A percentile compares a stretch with the other conserved stretches of the same genome.
Conservation (phyloP, 2,797 vertebrate species). For the Sebastes alutus region DNA sequence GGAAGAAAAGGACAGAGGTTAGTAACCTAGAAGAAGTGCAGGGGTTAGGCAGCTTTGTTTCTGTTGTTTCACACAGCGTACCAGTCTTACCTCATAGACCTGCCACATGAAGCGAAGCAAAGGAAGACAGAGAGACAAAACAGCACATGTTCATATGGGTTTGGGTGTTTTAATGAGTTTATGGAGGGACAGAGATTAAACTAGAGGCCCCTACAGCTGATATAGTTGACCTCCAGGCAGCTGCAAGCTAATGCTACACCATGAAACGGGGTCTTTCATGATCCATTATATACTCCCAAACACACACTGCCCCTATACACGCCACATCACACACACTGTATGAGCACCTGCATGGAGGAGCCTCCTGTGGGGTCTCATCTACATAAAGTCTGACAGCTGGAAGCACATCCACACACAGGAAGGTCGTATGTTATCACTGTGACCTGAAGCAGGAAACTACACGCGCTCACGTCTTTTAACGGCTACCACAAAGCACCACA, state of each 20-base stretch:
- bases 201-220: background rate
- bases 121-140: constrained; percentile 82
- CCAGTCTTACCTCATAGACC: constrained; percentile 98
- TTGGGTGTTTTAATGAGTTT: constrained; percentile 41
- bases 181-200: constrained; percentile 31
- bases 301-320: constrained; percentile 50
- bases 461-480: constrained; percentile 5
- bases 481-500: constrained; percentile 1
- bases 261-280: constrained; percentile 25
- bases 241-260: constrained; percentile 36
- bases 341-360: constrained; percentile 51
- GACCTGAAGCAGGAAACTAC: constrained; percentile 50
- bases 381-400: constrained; percentile 20
- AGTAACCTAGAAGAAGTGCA: constrained; percentile 77
- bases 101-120: constrained; percentile 89
- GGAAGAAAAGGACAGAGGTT: constrained; percentile 75
- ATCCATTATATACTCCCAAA: constrained; percentile 18
- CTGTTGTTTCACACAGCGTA: constrained; percentile 57
- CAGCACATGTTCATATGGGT: constrained; percentile 76
- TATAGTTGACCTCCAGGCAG: constrained; percentile 22
- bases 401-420: background rate
- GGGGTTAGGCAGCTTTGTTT: constrained; percentile 60
- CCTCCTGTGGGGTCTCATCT: constrained; percentile 41
- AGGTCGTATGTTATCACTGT: constrained; percentile 44
- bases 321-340: background rate